Evolutionary conservation across 2,113 vertebrate genomes (phyloP).

Genomic region (Leptosomus discolor): DNA sequence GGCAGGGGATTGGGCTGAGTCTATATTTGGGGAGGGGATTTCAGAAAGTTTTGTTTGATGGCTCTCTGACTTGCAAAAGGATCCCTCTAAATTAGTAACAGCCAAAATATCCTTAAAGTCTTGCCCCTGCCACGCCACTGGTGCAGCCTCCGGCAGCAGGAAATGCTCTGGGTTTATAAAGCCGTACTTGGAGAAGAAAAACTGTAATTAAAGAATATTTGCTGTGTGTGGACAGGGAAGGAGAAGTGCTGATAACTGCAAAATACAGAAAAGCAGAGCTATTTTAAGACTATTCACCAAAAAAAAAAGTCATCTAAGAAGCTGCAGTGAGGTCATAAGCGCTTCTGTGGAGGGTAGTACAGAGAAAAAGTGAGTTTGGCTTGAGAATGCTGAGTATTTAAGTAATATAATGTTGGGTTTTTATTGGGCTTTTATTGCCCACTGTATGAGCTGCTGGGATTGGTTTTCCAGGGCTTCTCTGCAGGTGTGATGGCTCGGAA

Average conservation of each 20-base stretch:
- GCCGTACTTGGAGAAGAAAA: not conserved
- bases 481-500: not conserved
- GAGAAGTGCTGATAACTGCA: not conserved
- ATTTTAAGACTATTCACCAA: not conserved
- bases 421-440: not conserved
- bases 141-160: not conserved
- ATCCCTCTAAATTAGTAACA: not conserved
- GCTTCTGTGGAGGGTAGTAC: not conserved
- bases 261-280: not conserved
- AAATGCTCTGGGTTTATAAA: not conserved
- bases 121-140: fast-evolving
- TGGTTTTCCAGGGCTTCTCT: not conserved
- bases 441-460: not conserved
- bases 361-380: not conserved
- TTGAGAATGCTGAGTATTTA: not conserved
- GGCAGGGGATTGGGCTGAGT: not conserved
- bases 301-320: not conserved
- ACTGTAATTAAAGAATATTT: not conserved
- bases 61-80: not conserved
- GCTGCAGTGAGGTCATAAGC: fast-evolving
- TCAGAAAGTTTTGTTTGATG: not conserved
- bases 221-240: not conserved
- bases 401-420: not conserved
- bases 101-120: not conserved
- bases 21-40: not conserved